Evolutionary conservation across 2,888 invertebrate species (phyloP).

Genomic region (Dasypolia templi): DNA sequence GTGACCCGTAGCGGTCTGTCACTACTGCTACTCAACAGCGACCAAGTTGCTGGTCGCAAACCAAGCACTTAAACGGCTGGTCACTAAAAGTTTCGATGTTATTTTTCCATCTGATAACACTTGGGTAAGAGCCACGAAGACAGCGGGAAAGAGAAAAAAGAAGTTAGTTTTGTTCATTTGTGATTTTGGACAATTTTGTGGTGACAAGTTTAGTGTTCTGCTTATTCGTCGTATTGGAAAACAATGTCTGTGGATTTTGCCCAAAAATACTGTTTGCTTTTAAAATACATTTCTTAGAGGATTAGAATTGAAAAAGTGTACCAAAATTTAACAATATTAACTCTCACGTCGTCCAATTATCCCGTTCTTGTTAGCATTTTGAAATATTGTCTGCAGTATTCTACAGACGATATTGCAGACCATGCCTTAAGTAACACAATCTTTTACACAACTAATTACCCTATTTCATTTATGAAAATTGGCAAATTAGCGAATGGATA

Average conservation of each 20-base stretch:
- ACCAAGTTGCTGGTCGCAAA: conserved; percentile 53
- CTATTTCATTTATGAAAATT: not conserved
- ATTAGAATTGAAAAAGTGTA: not conserved
- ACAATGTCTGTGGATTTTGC: not conserved
- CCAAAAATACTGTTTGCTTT: not conserved
- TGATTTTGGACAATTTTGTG: not conserved
- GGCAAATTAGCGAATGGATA: not conserved
- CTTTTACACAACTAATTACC: not conserved
- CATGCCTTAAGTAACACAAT: not conserved
- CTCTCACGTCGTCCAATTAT: not conserved
- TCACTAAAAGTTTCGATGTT: conserved; percentile 66
- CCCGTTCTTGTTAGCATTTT: not conserved
- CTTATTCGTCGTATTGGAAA: not conserved
- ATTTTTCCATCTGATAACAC: conserved; percentile 68
- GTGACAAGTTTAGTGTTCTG: not conserved
- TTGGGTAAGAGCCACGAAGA: conserved; percentile 45
- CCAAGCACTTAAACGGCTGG: conserved; percentile 61
- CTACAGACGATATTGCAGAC: too few relatives aligned
- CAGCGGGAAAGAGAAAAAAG: not conserved
- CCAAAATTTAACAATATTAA: not conserved
- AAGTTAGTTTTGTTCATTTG: not conserved
- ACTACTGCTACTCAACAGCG: conserved; percentile 40
- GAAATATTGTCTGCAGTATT: not conserved
- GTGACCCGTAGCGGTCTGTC: conserved; percentile 24
- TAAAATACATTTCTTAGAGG: not conserved